These are phyloP conservation scores for Chrysopilus asiliformis DNA, from an alignment of 2,888 invertebrate species.

Conservation along the genomic window DNA sequence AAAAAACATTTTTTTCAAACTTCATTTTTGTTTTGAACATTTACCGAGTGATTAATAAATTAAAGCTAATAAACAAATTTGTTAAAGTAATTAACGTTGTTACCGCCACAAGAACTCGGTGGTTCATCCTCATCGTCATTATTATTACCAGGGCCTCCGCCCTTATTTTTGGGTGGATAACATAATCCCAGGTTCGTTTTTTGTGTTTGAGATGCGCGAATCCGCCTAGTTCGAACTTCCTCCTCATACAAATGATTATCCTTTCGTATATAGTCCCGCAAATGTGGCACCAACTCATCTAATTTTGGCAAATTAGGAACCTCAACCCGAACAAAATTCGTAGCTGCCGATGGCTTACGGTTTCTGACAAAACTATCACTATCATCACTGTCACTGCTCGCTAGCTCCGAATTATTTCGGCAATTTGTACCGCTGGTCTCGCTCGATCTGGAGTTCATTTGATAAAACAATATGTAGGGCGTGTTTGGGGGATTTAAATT, in stretches of 20 bases:
- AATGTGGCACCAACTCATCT: constrained; percentile 28
- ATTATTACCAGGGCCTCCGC: constrained; percentile 20
- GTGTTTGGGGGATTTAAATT: constrained; percentile 57
- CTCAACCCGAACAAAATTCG: constrained; percentile 26
- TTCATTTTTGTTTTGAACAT: no score
- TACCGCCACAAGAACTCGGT: constrained; percentile 31
- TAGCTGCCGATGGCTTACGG: constrained; percentile 20
- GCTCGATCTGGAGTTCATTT: constrained; percentile 32
- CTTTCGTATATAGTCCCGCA: constrained; percentile 29
- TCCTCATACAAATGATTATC: constrained; percentile 29
- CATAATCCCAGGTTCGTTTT: no score
- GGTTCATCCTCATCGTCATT: constrained; percentile 32
- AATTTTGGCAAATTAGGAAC: constrained; percentile 23
- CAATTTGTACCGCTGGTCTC: constrained; percentile 15
- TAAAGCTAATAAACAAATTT: constrained; percentile 30
- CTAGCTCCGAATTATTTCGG: no score
- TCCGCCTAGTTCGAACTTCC: constrained; percentile 25
- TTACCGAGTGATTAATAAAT: no score
- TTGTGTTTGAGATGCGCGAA: constrained; percentile 6
- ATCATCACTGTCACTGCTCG: no score
- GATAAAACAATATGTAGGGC: constrained; percentile 72
- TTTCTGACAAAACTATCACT: no score
- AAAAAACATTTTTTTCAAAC: constrained; percentile 11
- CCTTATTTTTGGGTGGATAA: constrained; percentile 16
- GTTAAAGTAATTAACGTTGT: constrained; percentile 28